Evolutionary conservation across 2,888 invertebrate genomes (phyloP), one percentile per base, ranked within the genome.

Genomic region (Gymnosoma rotundatum): DNA sequence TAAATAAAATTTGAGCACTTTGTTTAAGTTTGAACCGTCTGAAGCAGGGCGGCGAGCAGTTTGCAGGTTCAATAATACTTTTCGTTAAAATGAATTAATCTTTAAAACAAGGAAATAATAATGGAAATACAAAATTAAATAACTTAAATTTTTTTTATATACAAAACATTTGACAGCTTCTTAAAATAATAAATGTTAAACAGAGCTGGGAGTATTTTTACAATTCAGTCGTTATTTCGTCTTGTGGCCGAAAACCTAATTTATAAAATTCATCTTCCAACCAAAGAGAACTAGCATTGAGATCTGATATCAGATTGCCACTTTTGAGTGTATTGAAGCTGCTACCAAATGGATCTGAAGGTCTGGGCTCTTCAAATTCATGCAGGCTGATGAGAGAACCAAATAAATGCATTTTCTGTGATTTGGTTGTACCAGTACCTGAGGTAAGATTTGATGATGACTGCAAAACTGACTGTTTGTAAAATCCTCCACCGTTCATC

Each of bases 151-250:
- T 54, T 73, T 58, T 54, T 9, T 72, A 72, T 54, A 32, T 75
- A 64, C 45, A 64, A 38, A 58, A 64, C 66, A 63, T 63, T 79
- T 85, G 69, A 73, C 58, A 79, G 72, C 58, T 79, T 52, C 12
- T 54, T 48, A 32, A 7, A 32, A 73, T 18, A 21, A 12, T 21
- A 48, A 48, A n/a, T 16, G 5, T 52, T 18, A 18, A 52, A 54
- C 66, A 16, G 1, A 61, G 45, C 20, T 8, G 4, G 7, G 12
- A 32, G 32, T 32, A 45, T 85, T 88, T 85, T 88, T 91, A 97
- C 92, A 96, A 94, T 93, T 97, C 97, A 89, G 97, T 97, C 89
- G 97, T 97, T 88, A 97, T 96, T 93, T 97, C 97, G 92, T 97
- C 97, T 93, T 97, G 97, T 66, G 97, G 97, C 89, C 97, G 94